Base-by-base conservation (phyloP, 2,113 vertebrate genomes). In the Elanus axillaris region DNA sequence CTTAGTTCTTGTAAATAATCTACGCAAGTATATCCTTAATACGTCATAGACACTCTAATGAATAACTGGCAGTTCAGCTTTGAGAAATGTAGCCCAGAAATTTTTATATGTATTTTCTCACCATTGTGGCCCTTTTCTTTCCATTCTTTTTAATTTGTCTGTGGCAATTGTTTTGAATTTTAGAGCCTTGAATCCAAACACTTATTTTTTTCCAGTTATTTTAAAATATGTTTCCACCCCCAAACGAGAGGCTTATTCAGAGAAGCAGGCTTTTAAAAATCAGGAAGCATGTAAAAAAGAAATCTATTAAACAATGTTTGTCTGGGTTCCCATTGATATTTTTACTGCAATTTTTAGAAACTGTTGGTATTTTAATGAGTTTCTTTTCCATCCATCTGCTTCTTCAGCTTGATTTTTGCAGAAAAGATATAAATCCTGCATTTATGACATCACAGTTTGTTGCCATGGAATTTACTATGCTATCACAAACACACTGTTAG, bases 1-100 rank as follows among this genome's bases (percentile, higher is more conserved):
- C 96, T 98, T 92, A 93, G 85, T 85, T 98, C 95, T 98, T 98
- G 96, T 98, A 98, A 98, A 98, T 98, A 98, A 97, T 96, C 93
- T 97, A 97, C 21, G 68, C 95, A 97, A 97, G 94, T 72, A 97
- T 95, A 96, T 98, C 96, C 97, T 96, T 95, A 93, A 94, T 97
- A 98, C 81, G 95, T 98, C 97, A 98, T 95, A 95, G 88, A 77
- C 89, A 75, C 55, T 88, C 34, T 88, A 90, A 91, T 96, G 93
- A 97, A 96, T 93, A 97, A 97, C n/a, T 95, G 86, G 88, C 82
- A 96, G 83, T 93, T 97, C 83, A 96, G 63, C 72, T 94, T 85
- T 81, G 81, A 96, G 96, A 93, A 84, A 80, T 58, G 66, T 58
- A 75, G 67, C 62, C 95, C 96, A 95, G 80, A 86, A 88, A 52